These are phyloP conservation scores for Drosophila putrida DNA, from an alignment of 2,888 invertebrate genomes.

Conservation along the genomic window DNA sequence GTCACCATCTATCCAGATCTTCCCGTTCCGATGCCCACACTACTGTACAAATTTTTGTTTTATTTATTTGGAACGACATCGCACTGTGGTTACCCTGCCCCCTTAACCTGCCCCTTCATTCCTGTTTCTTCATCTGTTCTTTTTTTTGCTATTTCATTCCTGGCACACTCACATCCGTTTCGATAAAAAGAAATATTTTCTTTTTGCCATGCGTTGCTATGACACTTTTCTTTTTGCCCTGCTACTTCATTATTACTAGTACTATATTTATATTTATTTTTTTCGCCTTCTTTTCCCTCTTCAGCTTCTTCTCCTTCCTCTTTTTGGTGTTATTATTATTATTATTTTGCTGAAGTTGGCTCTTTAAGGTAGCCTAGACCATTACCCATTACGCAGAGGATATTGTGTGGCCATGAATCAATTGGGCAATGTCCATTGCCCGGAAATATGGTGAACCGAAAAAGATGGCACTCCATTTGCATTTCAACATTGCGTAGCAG, in stretches of 20 bases:
- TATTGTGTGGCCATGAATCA: constrained; percentile 81
- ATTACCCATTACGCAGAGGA: constrained; percentile 75
- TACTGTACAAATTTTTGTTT: constrained; percentile 69
- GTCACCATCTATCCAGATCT: constrained; percentile 22
- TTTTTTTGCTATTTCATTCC: constrained; percentile 65
- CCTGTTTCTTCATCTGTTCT: constrained; percentile 34
- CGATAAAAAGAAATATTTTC: constrained; percentile 83
- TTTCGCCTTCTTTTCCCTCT: constrained; percentile 38
- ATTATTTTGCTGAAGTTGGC: constrained; percentile 69
- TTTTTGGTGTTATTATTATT: constrained; percentile 30
- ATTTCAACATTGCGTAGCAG: constrained; percentile 29
- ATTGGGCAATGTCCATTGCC: constrained; percentile 72
- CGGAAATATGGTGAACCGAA: constrained; percentile 73
- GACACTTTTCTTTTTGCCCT: constrained; percentile 64
- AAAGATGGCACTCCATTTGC: constrained; percentile 69
- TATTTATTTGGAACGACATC: constrained; percentile 67
- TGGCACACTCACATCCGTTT: constrained; percentile 82
- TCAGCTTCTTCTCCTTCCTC: constrained; percentile 20
- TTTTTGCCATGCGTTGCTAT: constrained; percentile 74
- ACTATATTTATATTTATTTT: constrained; percentile 70
- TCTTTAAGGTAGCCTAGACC: constrained; percentile 71
- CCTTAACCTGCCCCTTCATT: constrained; percentile 18
- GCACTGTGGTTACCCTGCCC: constrained; percentile 22
- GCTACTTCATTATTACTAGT: constrained; percentile 74
- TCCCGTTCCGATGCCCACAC: constrained; percentile 25